Base-by-base conservation (phyloP, 2,113 vertebrate species). In the Calyptommatus sinebrachiatus region DNA sequence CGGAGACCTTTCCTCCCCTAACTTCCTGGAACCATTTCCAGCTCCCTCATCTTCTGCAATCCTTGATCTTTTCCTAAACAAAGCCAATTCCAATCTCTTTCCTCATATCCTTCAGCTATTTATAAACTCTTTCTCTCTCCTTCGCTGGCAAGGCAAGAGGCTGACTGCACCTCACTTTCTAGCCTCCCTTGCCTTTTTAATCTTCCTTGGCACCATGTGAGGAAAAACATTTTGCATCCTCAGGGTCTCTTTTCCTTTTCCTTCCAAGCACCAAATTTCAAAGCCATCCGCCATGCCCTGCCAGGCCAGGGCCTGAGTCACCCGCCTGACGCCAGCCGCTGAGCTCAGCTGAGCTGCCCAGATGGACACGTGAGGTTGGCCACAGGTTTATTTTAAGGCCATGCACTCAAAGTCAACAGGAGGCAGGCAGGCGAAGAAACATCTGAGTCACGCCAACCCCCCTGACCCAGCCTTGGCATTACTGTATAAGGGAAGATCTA, bases 81-180 rank as follows among this genome's bases (percentile, higher is more conserved):
- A 78, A 6, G 22, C 63, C 63, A 63, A 71, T 69, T 74, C 76
- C 82, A 74, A 60, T 3, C 72, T 8, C 29, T 74, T 29, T 12
- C 8, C 10, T 68, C 22, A 66, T 21, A 21, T 14, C 28, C 71
- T 41, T 20, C 1, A 5, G 50, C 22, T 81, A 81, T 72, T 73
- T 80, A 73, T 24, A 80, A n/a, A n/a, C 65, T 29, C 31, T 20
- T 69, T 29, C 78, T 29, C 73, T 77, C 74, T 35, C 53, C 71
- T 24, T 45, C 3, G 12, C 31, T 41, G 35, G 35, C 35, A 41
- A 41, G 35, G 62, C 79, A 74, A 24, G 7, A 1, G 2, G 66
- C 31, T 53, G 28, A 76, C 21, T 20, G 28, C 76, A 26, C 31
- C 75, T 77, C 29, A 5, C 21, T 28, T 28, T 12, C 3, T 31